Evolutionary conservation across 2,113 vertebrate genomes (phyloP).

Genomic region (Picathartes gymnocephalus): DNA sequence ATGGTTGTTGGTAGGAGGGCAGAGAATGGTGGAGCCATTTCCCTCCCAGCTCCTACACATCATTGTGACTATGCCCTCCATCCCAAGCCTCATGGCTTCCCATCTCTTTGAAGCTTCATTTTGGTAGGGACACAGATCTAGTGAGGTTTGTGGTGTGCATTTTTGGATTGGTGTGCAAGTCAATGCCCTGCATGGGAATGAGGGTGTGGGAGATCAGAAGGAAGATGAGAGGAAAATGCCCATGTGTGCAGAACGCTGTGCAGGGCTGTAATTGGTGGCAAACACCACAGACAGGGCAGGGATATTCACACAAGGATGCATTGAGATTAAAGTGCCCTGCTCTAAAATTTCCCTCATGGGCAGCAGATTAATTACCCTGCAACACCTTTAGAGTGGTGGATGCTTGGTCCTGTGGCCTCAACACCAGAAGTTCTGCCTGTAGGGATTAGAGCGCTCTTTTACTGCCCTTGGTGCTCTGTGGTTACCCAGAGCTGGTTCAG

Average conservation of each 20-base stretch:
- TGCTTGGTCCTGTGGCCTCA: neutral
- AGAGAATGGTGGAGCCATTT: neutral
- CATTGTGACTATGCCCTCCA: neutral
- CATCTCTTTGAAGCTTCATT: neutral
- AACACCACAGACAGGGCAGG: fast-evolving
- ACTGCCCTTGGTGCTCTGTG: neutral
- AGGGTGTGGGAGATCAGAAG: neutral
- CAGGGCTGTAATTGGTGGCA: neutral
- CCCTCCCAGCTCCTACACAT: neutral
- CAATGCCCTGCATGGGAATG: neutral
- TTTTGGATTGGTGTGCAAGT: neutral
- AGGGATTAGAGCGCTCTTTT: neutral
- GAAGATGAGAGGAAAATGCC: neutral
- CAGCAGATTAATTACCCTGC: neutral
- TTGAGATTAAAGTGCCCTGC: neutral
- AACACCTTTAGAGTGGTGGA: neutral
- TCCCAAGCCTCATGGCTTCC: neutral
- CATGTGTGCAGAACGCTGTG: fast-evolving
- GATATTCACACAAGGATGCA: neutral
- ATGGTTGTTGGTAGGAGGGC: neutral
- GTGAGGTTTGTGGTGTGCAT: neutral
- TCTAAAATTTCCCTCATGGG: neutral
- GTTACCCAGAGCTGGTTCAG: neutral
- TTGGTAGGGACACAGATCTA: neutral
- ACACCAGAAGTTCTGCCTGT: neutral